Evolutionary conservation across 2,888 invertebrate species (phyloP).

Genomic region (Pocota personata): DNA sequence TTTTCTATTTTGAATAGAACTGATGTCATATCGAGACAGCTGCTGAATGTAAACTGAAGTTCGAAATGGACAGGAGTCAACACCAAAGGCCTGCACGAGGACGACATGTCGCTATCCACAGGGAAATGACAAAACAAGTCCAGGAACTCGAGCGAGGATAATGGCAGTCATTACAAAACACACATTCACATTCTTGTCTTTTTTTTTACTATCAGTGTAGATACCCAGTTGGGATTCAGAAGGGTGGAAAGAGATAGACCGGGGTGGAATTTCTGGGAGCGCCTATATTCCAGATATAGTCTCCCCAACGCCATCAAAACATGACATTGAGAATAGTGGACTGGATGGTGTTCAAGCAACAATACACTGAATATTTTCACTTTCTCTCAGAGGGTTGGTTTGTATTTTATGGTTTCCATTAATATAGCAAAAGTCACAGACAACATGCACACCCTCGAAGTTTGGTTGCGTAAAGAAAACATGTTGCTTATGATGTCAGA

Average conservation of each 20-base stretch:
- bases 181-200: not conserved
- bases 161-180: conserved; percentile 19
- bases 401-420: conserved; percentile 21
- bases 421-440: conserved; percentile 1
- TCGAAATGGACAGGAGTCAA: not conserved
- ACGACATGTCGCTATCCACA: conserved; percentile 18
- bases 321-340: conserved; percentile 35
- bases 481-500: conserved; percentile 49
- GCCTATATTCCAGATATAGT: conserved; percentile 14
- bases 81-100: not conserved
- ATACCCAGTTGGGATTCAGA: not conserved
- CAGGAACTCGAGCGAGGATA: conserved; percentile 14
- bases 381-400: conserved; percentile 34
- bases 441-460: conserved; percentile 33
- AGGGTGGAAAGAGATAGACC: conserved; percentile 4
- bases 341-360: conserved; percentile 13
- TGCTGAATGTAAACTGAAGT: conserved; percentile 36
- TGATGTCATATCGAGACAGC: conserved; percentile 11
- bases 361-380: not conserved
- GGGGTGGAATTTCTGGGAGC: conserved; percentile 39
- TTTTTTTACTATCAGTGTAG: not conserved
- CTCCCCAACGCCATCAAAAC: conserved; percentile 26
- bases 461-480: not conserved
- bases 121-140: conserved; percentile 28
- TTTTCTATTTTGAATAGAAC: not conserved